Evolutionary conservation across 2,888 invertebrate species (phyloP), one percentile per base, ranked within the genome.

Genomic region (Ceratothoa steindachneri): DNA sequence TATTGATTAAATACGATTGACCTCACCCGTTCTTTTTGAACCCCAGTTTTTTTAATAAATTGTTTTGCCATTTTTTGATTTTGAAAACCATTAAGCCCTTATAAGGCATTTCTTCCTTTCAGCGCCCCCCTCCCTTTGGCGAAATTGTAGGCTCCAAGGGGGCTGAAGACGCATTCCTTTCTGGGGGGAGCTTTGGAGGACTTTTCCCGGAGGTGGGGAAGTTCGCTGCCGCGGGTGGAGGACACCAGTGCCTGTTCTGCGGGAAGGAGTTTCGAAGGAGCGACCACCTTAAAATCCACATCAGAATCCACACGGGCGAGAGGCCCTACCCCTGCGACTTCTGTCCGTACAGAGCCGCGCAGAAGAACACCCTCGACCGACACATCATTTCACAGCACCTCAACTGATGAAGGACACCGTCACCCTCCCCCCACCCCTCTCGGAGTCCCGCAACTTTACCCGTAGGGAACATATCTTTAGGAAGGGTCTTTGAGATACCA

Each of bases 201-300:
- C 19, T 5, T 66, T 30, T 67, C 30, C 30, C 67, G 19, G 30
- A 15, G n/a, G 51, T 51, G n/a, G 27, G 27, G 19, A 60, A 60
- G 22, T 55, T 70, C 67, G n/a, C n/a, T n/a, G n/a, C n/a, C n/a
- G n/a, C n/a, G n/a, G n/a, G n/a, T n/a, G 55, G 73, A 30, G 72
- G 51, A 41, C 82, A 99, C 88, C 81, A 91, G 91, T 0, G 95
- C 93, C 41, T 93, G 91, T 83, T 97, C 97, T 91, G 86, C 85
- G 92, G 93, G 81, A 94, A 93, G 84, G 93, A 93, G 4, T 95
- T 95, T 85, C 94, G 94, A 85, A 94, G 94, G 85, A 94, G 94
- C 85, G 98, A 98, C 88, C 93, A 97, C 78, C 94, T 98, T 72
- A 97, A 97, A 84, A 97, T 97, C 69, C 97, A 98, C 85, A 93